A percentile compares a stretch with the other conserved stretches of the same genome.
Evolutionary conservation across 2,888 invertebrate genomes (phyloP).

Genomic region (Laspeyria flexula): DNA sequence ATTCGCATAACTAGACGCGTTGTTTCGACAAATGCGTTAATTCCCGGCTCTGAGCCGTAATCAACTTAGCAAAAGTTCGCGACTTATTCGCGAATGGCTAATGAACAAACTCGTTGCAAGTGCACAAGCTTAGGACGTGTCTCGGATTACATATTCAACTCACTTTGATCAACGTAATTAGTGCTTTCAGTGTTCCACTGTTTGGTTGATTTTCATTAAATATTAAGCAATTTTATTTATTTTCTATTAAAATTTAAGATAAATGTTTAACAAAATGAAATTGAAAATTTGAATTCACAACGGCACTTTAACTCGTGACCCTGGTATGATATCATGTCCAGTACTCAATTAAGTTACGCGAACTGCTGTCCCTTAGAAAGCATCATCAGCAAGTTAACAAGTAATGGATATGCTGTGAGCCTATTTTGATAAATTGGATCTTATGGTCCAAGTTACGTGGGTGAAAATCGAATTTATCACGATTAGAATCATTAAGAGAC

Average conservation of each 20-base stretch:
- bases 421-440: too few relatives aligned
- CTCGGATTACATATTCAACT: slow-evolving; percentile 58
- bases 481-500: too few relatives aligned
- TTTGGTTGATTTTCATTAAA: neutral
- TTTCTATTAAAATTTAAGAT: neutral
- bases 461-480: too few relatives aligned
- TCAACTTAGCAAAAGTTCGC: slow-evolving; percentile 59
- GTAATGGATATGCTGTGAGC: too few relatives aligned
- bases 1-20: slow-evolving; percentile 39
- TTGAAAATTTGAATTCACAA: too few relatives aligned
- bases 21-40: slow-evolving; percentile 44
- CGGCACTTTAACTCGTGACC: too few relatives aligned
- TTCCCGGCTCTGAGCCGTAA: slow-evolving; percentile 36
- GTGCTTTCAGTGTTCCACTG: neutral
- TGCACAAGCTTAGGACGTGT: slow-evolving; percentile 57
- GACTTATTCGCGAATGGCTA: slow-evolving; percentile 67
- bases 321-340: too few relatives aligned
- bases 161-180: slow-evolving; percentile 3
- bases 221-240: neutral
- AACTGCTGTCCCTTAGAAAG: too few relatives aligned
- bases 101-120: slow-evolving; percentile 71
- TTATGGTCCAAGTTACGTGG: too few relatives aligned
- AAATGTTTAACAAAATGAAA: too few relatives aligned
- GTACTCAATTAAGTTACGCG: too few relatives aligned
- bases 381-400: too few relatives aligned